phyloP scores from a whole-genome alignment of 2,113 vertebrate genomes.

The Epinephelus cyanopodus region DNA sequence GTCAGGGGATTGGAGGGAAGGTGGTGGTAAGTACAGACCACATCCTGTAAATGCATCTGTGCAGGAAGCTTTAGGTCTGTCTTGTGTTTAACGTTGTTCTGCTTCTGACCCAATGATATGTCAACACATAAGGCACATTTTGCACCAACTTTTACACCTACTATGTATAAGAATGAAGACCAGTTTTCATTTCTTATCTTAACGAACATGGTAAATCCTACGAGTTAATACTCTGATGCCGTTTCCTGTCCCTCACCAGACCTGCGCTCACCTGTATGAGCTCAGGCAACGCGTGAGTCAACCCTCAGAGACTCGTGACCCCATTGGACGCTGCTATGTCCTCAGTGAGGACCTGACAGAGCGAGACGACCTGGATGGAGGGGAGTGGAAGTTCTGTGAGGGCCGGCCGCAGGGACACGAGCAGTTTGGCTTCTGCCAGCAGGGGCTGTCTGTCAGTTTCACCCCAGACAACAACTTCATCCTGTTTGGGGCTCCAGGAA shows the following conservation, averaged over 20 bases:
- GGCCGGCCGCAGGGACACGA: conserved; percentile 93
- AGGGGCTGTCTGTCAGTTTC: conserved; percentile 93
- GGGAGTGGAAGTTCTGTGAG: conserved; percentile 97
- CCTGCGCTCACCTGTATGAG: conserved; percentile 95
- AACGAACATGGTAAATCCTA: neutral
- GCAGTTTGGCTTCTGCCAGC: conserved; percentile 96
- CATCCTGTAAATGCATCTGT: conserved; percentile 21
- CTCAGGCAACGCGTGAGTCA: conserved; percentile 89
- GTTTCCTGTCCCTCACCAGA: conserved; percentile 75
- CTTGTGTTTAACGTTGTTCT: neutral
- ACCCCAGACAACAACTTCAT: conserved; percentile 93
- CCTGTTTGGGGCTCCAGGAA: conserved; percentile 94
- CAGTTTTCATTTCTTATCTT: neutral
- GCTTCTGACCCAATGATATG: neutral
- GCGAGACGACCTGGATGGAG: conserved; percentile 91
- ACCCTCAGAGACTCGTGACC: conserved; percentile 91
- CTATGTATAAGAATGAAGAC: neutral
- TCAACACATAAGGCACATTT: neutral
- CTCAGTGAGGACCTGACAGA: conserved; percentile 91
- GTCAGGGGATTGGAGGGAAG: conserved; percentile 95
- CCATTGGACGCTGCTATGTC: conserved; percentile 95
- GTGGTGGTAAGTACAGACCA: conserved; percentile 89
- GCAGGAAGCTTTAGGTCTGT: conserved; percentile 1
- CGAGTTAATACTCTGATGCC: neutral
- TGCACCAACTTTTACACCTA: neutral